These are phyloP conservation scores for Galago senegalensis DNA, from an alignment of 2,797 vertebrate genomes.

Conservation along the genomic window DNA sequence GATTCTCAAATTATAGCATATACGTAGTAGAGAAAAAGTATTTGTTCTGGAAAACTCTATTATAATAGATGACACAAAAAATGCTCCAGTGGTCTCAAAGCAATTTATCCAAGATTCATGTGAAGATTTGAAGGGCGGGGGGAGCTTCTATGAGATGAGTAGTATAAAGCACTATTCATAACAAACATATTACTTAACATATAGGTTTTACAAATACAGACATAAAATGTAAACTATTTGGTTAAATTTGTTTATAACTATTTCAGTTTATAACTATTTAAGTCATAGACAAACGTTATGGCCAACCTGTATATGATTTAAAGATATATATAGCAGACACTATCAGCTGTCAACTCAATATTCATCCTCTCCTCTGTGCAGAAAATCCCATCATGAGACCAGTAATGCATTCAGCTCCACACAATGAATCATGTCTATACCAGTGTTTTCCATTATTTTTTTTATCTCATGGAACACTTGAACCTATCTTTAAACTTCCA, in stretches of 20 bases:
- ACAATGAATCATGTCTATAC: constrained; percentile 6
- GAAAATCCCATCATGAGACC: constrained; percentile 24
- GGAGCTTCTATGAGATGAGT: neutral
- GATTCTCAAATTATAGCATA: constrained; percentile 9
- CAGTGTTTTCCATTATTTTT: too few species aligned
- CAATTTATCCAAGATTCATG: neutral
- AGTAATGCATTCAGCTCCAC: neutral
- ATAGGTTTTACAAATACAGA: neutral
- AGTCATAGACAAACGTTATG: too few species aligned
- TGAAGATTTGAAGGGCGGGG: neutral
- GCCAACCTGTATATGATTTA: neutral
- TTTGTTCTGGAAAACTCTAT: neutral
- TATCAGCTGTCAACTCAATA: neutral
- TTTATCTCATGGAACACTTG: too few species aligned
- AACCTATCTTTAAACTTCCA: too few species aligned
- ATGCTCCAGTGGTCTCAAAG: neutral
- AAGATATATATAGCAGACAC: neutral
- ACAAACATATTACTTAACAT: neutral
- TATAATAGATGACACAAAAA: neutral
- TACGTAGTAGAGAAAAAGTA: neutral
- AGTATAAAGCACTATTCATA: neutral
- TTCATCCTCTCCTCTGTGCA: neutral
- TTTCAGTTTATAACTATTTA: too few species aligned
- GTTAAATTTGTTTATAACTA: too few species aligned
- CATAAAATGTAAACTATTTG: too few species aligned